These are phyloP conservation scores for Hexactinellida sp. DNA, from an alignment of 37 sponge, comb jelly and placozoan genomes.

Conservation along the genomic window DNA sequence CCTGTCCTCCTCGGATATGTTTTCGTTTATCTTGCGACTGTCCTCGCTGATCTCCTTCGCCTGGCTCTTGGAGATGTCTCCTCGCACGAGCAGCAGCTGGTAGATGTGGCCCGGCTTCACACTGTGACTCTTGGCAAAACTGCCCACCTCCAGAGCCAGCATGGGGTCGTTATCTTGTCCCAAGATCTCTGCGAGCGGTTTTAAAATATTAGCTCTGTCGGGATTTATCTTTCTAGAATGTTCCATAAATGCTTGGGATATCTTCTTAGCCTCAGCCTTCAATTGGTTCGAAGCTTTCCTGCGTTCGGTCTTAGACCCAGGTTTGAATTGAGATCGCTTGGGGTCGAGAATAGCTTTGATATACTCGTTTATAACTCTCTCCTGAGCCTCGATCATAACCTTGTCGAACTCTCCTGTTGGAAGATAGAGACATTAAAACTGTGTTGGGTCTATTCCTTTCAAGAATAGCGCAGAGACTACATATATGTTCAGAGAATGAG, in stretches of 20 bases:
- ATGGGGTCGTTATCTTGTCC: background rate
- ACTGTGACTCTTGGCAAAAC: constrained; percentile 10
- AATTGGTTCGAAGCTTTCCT: background rate
- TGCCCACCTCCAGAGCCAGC: background rate
- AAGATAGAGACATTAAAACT: background rate
- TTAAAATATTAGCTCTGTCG: background rate
- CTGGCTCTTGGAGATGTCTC: background rate
- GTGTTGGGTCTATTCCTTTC: too few relatives aligned
- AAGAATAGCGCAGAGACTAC: too few relatives aligned
- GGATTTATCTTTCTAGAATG: constrained; percentile 15
- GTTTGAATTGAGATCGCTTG: background rate
- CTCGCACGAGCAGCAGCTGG: constrained; percentile 4
- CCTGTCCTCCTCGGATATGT: background rate
- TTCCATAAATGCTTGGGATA: background rate
- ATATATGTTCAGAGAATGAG: too few relatives aligned
- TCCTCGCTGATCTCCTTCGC: background rate
- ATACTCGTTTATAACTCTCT: constrained; percentile 36
- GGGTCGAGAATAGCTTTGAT: constrained; percentile 38
- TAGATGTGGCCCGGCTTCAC: background rate
- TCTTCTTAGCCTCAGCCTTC: background rate
- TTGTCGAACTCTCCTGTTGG: background rate
- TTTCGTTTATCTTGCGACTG: constrained; percentile 5
- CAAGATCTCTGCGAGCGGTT: background rate
- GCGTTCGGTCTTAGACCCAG: background rate
- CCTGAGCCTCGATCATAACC: constrained; percentile 43